Base-by-base conservation (phyloP, 2,888 invertebrate genomes). In the Aleiodes leptofemur region DNA sequence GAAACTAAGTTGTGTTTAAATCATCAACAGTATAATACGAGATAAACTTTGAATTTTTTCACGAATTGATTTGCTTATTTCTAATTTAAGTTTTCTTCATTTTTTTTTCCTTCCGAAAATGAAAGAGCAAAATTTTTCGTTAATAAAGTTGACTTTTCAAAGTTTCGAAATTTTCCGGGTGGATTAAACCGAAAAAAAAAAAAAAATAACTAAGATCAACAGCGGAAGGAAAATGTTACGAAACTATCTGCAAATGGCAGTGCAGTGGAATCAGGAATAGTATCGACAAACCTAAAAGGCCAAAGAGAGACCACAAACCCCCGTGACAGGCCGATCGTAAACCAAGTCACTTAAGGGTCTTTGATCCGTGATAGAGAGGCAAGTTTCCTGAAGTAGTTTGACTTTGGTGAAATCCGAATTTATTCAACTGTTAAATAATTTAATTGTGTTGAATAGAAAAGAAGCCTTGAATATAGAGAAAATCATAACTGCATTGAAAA, bases 231-330 rank as follows among this genome's bases (percentile, higher is more conserved):
- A 61, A 64, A 64, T 43, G 16, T 43, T 64, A 43, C 16, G 16
- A 48, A 64, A 64, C 43, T 64, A 64, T 64, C 64, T 38, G 64
- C 64, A 64, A 64, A 64, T 23, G 64, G 23, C 64, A 64, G 61
- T 61, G n/a, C 14, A 38, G 8, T 31, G 34, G 59, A 23, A 64
- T 64, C 16, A 5, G 43, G 43, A 43, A 43, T 64, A 48, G 43
- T 43, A 64, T 64, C 64, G 64, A 64, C 48, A 43, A 34, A 59
- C 31, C 59, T 34, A 34, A 64, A 64, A 61, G 61, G 61, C 13
- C 61, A 7, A 38, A 43, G 61, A 57, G 57, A 38, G 61, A 61
- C 61, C 64, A 11, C 64, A 64, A 48, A 64, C 4, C 64, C 64
- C 64, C 64, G 64, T 64, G 43, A 43, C 64, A 64, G 64, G 16